Percentiles rank a stretch among this genome's conserved stretches.
Evolutionary conservation across 2,888 invertebrate genomes (phyloP).

Genomic region (Penaeus monodon): DNA sequence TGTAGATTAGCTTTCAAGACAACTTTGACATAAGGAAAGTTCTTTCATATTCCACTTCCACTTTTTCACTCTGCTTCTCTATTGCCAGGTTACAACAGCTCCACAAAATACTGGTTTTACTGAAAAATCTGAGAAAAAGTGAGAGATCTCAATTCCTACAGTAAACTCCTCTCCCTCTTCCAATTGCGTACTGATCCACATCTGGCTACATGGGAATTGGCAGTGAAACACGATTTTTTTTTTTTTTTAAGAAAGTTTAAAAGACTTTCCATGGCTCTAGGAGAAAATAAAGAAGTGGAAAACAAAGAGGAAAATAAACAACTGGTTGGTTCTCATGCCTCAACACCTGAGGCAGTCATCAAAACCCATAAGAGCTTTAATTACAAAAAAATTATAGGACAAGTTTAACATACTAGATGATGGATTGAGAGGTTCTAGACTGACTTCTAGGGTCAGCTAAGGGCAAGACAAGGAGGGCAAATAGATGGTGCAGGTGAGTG

Average conservation of each 20-base stretch:
- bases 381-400: constrained; percentile 38
- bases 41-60: no score
- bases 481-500: constrained; percentile 45
- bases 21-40: no score
- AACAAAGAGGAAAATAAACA: constrained; percentile 42
- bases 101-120: constrained; percentile 49
- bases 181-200: constrained; percentile 49
- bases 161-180: constrained; percentile 50
- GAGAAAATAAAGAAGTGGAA: constrained; percentile 45
- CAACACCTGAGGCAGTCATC: constrained; percentile 39
- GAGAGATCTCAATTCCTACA: constrained; percentile 40
- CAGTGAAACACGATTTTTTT: constrained; percentile 54
- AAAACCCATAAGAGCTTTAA: constrained; percentile 49
- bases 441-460: constrained; percentile 44
- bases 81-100: constrained; percentile 57
- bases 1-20: no score
- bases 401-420: constrained; percentile 51
- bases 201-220: constrained; percentile 62
- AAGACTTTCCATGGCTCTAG: constrained; percentile 37
- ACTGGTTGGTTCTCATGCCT: constrained; percentile 28
- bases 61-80: no score
- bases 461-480: constrained; percentile 45
- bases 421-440: constrained; percentile 40
- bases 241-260: constrained; percentile 24
- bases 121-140: constrained; percentile 48